Conservation (phyloP, 2,888 invertebrate genomes). For the Dyspetes luteomarginatus region DNA sequence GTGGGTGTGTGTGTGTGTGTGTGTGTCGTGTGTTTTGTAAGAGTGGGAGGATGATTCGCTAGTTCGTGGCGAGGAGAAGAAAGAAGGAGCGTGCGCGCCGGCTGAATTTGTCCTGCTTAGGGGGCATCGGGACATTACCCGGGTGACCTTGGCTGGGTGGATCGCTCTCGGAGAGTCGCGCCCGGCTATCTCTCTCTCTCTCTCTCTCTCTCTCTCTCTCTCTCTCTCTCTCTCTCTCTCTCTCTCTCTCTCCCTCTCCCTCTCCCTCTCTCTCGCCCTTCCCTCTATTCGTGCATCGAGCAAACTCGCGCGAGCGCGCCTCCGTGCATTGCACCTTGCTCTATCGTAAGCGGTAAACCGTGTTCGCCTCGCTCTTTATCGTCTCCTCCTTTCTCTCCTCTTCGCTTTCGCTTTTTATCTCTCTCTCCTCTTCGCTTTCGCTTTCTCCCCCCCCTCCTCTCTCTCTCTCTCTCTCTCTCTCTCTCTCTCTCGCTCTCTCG, state of each 20-base stretch:
- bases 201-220: no score
- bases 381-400: conserved; percentile 59
- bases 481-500: conserved; percentile 51
- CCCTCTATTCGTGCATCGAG: conserved; percentile 81
- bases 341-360: conserved; percentile 74
- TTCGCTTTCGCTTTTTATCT: conserved; percentile 58
- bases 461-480: conserved; percentile 47
- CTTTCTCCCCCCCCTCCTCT: conserved; percentile 33
- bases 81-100: conserved; percentile 57
- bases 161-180: conserved; percentile 65
- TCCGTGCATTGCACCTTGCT: conserved; percentile 81
- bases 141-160: conserved; percentile 82
- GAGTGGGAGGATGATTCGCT: neutral
- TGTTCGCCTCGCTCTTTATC: conserved; percentile 64
- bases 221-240: no score
- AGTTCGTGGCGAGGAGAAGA: conserved; percentile 1
- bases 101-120: conserved; percentile 82
- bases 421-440: conserved; percentile 34
- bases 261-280: no score
- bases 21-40: neutral
- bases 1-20: conserved; percentile 8
- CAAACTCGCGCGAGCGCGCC: conserved; percentile 65
- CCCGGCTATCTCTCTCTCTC: conserved; percentile 64
- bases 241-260: no score
- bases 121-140: conserved; percentile 84